Conservation (phyloP, 1,140 invertebrate genomes). For the Meloidogyne exigua region DNA sequence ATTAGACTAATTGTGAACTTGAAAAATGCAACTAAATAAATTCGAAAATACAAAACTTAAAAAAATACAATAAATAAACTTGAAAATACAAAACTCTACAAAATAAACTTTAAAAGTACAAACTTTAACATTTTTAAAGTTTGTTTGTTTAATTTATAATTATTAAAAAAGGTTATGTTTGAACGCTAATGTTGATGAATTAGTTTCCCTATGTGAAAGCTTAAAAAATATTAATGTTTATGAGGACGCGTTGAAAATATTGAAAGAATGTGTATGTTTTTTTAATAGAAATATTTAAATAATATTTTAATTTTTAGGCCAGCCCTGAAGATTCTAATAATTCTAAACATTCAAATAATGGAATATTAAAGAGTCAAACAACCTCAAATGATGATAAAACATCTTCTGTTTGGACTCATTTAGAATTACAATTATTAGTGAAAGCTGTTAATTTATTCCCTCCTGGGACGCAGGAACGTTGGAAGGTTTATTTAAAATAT, state of each 20-base stretch:
- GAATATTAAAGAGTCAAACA: neutral
- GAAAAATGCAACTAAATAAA: too few relatives aligned
- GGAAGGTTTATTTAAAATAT: constrained; percentile 22
- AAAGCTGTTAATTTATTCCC: constrained; percentile 50
- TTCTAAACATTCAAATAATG: neutral
- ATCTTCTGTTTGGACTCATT: constrained; percentile 31
- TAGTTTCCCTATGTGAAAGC: constrained; percentile 34
- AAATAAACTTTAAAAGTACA: neutral
- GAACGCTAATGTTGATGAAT: constrained; percentile 32
- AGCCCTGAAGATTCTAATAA: neutral
- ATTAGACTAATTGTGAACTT: too few relatives aligned
- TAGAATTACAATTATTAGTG: constrained; percentile 44
- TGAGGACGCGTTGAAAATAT: constrained; percentile 36
- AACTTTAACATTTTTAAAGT: too few relatives aligned
- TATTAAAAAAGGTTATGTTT: constrained; percentile 37
- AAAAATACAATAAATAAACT: too few relatives aligned
- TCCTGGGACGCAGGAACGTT: constrained; percentile 40
- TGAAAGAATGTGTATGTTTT: constrained; percentile 33
- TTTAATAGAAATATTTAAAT: neutral
- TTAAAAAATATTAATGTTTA: constrained; percentile 25
- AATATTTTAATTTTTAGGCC: neutral
- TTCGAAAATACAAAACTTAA: too few relatives aligned
- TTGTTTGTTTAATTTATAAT: constrained; percentile 2
- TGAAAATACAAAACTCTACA: neutral
- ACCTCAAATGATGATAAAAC: neutral